Percentiles rank a stretch among this genome's conserved stretches.
Evolutionary conservation across 2,113 vertebrate genomes (phyloP).

Genomic region (Ibidorhyncha struthersii): DNA sequence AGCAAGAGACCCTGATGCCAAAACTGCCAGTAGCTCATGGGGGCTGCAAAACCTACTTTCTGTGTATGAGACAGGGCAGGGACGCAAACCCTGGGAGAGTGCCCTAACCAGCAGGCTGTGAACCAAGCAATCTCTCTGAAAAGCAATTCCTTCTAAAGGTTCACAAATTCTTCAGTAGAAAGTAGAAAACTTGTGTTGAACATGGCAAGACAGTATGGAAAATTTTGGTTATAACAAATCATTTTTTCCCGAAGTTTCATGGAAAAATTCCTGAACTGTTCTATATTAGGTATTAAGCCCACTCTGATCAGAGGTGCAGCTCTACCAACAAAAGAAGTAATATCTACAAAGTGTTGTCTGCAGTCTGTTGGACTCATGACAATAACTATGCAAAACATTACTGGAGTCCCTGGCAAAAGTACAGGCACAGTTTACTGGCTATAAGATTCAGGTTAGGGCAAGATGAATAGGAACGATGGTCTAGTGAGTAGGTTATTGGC

Average conservation of each 20-base stretch:
- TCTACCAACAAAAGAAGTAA: not conserved
- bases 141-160: not conserved
- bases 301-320: not conserved
- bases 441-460: not conserved
- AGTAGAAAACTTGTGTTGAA: not conserved
- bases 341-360: not conserved
- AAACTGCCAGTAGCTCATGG: not conserved
- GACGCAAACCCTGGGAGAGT: not conserved
- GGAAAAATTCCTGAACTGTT: conserved; percentile 34
- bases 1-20: not conserved
- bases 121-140: not conserved
- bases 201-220: not conserved
- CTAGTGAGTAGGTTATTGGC: not conserved
- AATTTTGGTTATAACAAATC: not conserved
- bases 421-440: not conserved
- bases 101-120: not conserved
- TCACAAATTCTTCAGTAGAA: not conserved
- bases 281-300: conserved; percentile 22
- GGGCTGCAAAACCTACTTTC: not conserved
- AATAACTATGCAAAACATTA: not conserved
- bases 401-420: not conserved
- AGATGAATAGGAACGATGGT: not conserved
- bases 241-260: not conserved
- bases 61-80: not conserved
- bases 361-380: not conserved